Conservation (phyloP, 2,888 invertebrate species). For the Pinctada fucata region DNA sequence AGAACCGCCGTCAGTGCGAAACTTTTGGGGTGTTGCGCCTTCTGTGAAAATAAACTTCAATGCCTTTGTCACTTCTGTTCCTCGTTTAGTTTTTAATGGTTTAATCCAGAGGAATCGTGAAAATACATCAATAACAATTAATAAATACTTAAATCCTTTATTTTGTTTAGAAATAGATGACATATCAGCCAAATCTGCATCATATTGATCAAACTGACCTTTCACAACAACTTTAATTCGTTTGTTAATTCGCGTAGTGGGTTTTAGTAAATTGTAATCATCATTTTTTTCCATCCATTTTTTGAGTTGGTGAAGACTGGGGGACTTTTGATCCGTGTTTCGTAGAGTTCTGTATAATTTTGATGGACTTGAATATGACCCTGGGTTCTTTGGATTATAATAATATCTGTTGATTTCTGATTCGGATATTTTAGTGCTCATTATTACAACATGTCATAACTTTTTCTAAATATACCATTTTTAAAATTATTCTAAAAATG, state of each 20-base stretch:
- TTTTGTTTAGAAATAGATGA: not conserved
- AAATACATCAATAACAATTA: not conserved
- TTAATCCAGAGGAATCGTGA: not conserved
- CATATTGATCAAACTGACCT: not conserved
- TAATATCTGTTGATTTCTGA: no score
- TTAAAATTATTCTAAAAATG: no score
- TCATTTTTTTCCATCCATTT: not conserved
- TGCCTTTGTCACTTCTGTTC: not conserved
- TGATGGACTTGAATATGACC: not conserved
- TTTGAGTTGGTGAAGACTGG: not conserved
- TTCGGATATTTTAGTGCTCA: no score
- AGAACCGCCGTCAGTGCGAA: slow-evolving; percentile 15
- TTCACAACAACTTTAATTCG: not conserved
- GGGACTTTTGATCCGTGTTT: not conserved
- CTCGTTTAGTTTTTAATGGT: not conserved
- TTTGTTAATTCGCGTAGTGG: not conserved
- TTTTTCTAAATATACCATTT: no score
- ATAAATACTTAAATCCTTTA: not conserved
- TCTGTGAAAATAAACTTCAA: slow-evolving; percentile 17
- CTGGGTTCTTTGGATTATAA: no score
- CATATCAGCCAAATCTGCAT: not conserved
- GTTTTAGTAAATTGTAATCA: not conserved
- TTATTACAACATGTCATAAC: no score
- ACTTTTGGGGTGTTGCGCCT: slow-evolving; percentile 5
- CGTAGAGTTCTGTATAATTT: not conserved